Evolutionary conservation across 2,888 invertebrate species (phyloP), one percentile per base, ranked within the genome.

Genomic region (Apeira syringaria): DNA sequence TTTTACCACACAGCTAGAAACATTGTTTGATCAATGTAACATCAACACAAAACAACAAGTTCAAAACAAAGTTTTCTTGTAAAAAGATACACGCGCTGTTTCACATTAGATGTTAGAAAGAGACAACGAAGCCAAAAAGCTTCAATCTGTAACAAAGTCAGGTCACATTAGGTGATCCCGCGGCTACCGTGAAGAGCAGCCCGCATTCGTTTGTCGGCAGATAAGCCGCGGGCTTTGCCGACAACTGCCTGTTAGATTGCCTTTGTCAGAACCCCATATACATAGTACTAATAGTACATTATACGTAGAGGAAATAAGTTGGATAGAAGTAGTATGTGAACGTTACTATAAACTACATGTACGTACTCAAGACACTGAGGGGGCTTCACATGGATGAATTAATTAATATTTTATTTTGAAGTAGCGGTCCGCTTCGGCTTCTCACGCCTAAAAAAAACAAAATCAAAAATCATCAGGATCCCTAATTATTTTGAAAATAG

Each of bases 291-390:
- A n/a, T n/a, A n/a, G 56, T 57, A 60, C 56, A 58, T 59, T 53
- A 51, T 47, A 55, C 59, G 56, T 57, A 58, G 53, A 54, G 50
- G 39, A 57, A 60, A 54, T 53, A 54, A 64, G 64, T 69, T 72
- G 55, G 41, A 53, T 56, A 37, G 49, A 73, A 75, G 65, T 74
- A 65, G 63, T 61, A 69, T 68, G 35, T 28, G 52, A 50, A 12
- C n/a, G 22, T 43, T 29, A 28, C 25, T 9, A 29, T 4, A 11
- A 3, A 5, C 17, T 30, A 28, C 2, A 15, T n/a, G n/a, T n/a
- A 10, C 9, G 20, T 10, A n/a, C 9, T 3, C 9, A 12, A 22
- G n/a, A n/a, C n/a, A n/a, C n/a, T n/a, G n/a, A n/a, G n/a, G n/a
- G n/a, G n/a, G n/a, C n/a, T n/a, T n/a, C n/a, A n/a, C n/a, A n/a